Percentiles rank a stretch among this genome's conserved stretches.
These are phyloP conservation scores for Synaphobranchus kaupii DNA, from an alignment of 2,797 vertebrate species.

Conservation along the genomic window DNA sequence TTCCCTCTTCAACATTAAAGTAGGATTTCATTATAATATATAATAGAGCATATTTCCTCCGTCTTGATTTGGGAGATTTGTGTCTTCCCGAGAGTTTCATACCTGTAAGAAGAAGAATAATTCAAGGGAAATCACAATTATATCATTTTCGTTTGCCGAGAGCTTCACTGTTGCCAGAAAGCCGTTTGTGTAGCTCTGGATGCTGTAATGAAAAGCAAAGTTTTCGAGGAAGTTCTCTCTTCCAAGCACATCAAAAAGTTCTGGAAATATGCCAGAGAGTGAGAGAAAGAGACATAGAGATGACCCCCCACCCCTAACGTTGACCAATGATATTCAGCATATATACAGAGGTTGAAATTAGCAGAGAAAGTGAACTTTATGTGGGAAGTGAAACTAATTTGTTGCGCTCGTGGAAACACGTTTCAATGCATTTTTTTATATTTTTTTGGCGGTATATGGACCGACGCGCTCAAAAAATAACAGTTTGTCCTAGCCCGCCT, in stretches of 20 bases:
- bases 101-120: too few relatives aligned
- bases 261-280: conserved; percentile 31
- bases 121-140: background rate
- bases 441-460: too few relatives aligned
- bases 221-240: background rate
- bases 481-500: too few relatives aligned
- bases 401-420: too few relatives aligned
- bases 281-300: background rate
- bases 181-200: conserved; percentile 48
- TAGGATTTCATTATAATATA: background rate
- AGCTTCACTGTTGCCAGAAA: conserved; percentile 53
- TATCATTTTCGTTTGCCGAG: conserved; percentile 56
- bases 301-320: too few relatives aligned
- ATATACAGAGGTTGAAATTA: background rate
- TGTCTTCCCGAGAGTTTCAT: background rate
- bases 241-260: conserved; percentile 31
- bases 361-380: background rate
- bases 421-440: too few relatives aligned
- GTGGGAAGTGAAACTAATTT: background rate
- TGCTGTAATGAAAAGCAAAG: conserved; percentile 60
- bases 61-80: background rate
- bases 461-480: too few relatives aligned
- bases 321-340: background rate
- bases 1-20: background rate
- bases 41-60: background rate